A percentile compares a stretch with the other conserved stretches of the same genome.
Conservation (phyloP, 2,888 invertebrate genomes). For the Eristalis intricaria region DNA sequence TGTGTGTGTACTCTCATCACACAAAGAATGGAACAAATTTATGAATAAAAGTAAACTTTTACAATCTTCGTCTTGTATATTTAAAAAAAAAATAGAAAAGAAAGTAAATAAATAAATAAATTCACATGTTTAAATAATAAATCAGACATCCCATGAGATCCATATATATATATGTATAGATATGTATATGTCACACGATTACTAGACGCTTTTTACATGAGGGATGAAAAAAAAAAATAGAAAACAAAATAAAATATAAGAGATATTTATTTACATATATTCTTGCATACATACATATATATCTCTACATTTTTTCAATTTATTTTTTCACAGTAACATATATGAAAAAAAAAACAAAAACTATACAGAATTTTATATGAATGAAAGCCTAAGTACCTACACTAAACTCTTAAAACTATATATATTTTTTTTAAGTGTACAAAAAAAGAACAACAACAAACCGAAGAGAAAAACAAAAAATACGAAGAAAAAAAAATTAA, state of each 20-base stretch:
- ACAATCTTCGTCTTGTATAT: slow-evolving; percentile 41
- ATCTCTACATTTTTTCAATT: slow-evolving; percentile 50
- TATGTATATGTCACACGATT: slow-evolving; percentile 30
- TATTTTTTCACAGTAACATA: slow-evolving; percentile 55
- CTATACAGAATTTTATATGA: slow-evolving; percentile 64
- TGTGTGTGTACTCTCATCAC: no score
- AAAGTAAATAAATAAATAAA: slow-evolving; percentile 9
- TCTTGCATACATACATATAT: slow-evolving; percentile 61
- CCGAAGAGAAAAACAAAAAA: neutral
- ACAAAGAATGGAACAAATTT: slow-evolving; percentile 12
- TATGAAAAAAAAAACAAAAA: slow-evolving; percentile 31
- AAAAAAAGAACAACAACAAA: neutral
- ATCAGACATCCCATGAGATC: slow-evolving; percentile 10
- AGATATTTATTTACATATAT: slow-evolving; percentile 67
- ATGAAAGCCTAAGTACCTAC: slow-evolving; percentile 70
- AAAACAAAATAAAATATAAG: slow-evolving; percentile 11
- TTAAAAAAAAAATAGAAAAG: slow-evolving; percentile 15
- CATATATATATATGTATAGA: neutral
- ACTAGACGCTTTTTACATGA: slow-evolving; percentile 59
- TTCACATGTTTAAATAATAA: slow-evolving; percentile 27
- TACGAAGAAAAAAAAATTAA: no score
- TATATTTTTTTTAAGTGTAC: slow-evolving; percentile 32
- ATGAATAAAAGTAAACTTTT: neutral
- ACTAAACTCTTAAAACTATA: slow-evolving; percentile 60
- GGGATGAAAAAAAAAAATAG: neutral